phyloP scores from a whole-genome alignment of 2,888 invertebrate genomes.

The Euclidia mi region DNA sequence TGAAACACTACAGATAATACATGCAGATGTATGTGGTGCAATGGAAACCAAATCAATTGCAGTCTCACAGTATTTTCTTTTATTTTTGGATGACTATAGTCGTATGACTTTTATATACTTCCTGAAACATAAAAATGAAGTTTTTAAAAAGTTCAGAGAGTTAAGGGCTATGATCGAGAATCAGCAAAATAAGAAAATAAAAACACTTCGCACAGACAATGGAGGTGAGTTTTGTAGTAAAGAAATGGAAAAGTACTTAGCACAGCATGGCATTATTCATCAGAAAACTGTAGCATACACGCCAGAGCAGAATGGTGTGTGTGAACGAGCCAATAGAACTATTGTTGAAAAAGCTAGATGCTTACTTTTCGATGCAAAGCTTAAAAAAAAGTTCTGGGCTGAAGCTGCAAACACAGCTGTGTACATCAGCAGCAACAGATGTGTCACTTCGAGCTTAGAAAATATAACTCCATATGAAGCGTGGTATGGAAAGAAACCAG shows the following conservation, averaged over 20 bases:
- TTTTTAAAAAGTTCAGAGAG: not conserved
- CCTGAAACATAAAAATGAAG: conserved; percentile 1
- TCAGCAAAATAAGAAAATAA: not conserved
- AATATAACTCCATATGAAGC: not conserved
- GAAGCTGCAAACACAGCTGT: not conserved
- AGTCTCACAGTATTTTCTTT: not conserved
- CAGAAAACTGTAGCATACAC: conserved; percentile 1
- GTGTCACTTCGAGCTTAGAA: not conserved
- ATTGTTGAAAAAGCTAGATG: conserved; percentile 1
- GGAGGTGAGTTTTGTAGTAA: not conserved
- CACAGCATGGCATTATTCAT: not conserved
- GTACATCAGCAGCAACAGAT: not conserved
- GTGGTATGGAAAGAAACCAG: conserved; percentile 1
- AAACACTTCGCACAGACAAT: not conserved
- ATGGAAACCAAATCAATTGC: not conserved
- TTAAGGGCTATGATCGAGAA: not conserved
- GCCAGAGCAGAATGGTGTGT: conserved; percentile 5
- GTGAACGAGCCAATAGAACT: not conserved
- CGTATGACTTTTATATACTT: conserved; percentile 1
- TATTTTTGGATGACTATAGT: conserved; percentile 3
- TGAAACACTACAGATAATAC: conserved; percentile 9
- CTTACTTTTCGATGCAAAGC: conserved; percentile 2
- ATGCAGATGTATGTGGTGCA: not conserved
- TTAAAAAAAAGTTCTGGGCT: not conserved
- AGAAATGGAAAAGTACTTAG: not conserved